Percentiles rank a stretch among this genome's conserved stretches.
Evolutionary conservation across 2,888 invertebrate species (phyloP).

Genomic region (Mycalesis mineus): DNA sequence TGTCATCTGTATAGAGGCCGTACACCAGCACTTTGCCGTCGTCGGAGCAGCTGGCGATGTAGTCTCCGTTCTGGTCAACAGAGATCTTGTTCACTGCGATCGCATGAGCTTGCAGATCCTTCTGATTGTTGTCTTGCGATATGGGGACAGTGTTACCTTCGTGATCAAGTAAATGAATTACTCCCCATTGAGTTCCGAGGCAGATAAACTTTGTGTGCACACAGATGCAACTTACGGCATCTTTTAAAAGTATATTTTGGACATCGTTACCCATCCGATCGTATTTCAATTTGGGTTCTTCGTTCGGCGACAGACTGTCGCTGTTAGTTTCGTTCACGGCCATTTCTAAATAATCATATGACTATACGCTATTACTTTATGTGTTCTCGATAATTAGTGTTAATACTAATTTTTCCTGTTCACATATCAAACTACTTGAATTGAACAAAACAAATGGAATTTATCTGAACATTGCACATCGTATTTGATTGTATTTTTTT

Average conservation of each 20-base stretch:
- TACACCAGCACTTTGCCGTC: constrained; percentile 92
- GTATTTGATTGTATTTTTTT: no score
- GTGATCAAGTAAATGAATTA: constrained; percentile 93
- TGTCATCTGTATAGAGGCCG: constrained; percentile 90
- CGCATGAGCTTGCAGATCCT: constrained; percentile 87
- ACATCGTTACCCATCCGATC: constrained; percentile 92
- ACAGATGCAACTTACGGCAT: constrained; percentile 92
- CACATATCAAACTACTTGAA: no score
- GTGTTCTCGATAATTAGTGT: no score
- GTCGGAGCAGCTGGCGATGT: constrained; percentile 94
- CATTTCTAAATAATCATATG: constrained; percentile 49
- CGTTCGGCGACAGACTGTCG: constrained; percentile 66
- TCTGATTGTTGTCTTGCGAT: constrained; percentile 78
- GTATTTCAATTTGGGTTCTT: constrained; percentile 94
- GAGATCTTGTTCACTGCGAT: constrained; percentile 97
- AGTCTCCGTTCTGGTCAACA: constrained; percentile 95
- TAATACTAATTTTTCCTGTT: no score
- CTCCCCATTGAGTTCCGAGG: constrained; percentile 94
- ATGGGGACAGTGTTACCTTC: constrained; percentile 87
- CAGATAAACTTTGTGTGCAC: constrained; percentile 97
- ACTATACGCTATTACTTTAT: not conserved
- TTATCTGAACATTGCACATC: no score
- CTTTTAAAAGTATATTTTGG: constrained; percentile 87
- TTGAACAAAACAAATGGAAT: no score
- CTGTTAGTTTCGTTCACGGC: constrained; percentile 66